phyloP scores from a whole-genome alignment of 2,888 invertebrate genomes.

The Leptarthrus brevirostris region DNA sequence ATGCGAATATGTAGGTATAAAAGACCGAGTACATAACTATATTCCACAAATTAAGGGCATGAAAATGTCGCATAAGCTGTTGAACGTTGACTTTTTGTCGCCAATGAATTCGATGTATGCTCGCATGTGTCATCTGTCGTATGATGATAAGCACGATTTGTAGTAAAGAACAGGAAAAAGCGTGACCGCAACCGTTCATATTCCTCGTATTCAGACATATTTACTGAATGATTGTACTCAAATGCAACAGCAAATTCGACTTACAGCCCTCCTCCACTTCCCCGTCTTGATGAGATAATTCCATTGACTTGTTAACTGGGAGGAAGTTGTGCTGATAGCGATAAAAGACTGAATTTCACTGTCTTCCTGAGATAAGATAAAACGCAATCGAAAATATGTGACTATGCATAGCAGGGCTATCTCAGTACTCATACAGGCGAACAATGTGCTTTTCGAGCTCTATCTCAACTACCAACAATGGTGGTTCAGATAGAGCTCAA shows the following conservation, averaged over 20 bases:
- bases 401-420: not conserved
- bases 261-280: not conserved
- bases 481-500: too few species aligned
- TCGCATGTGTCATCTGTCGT: not conserved
- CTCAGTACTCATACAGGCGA: too few species aligned
- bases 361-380: constrained; percentile 3
- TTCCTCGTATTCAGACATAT: constrained; percentile 13
- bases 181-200: constrained; percentile 7
- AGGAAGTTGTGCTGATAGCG: constrained; percentile 8
- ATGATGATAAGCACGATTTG: constrained; percentile 31
- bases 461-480: too few species aligned
- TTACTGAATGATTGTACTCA: constrained; percentile 1
- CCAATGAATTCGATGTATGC: too few species aligned
- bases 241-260: not conserved
- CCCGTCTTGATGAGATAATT: not conserved
- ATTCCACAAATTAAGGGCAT: constrained; percentile 26
- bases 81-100: constrained; percentile 3
- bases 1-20: too few species aligned
- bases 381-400: not conserved
- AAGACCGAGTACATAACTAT: too few species aligned
- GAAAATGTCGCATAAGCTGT: constrained; percentile 25
- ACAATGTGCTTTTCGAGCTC: too few species aligned
- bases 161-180: not conserved
- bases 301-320: not conserved
- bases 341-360: not conserved